phyloP scores from a whole-genome alignment of 1,140 invertebrate species.

The Calosoma granatense region DNA sequence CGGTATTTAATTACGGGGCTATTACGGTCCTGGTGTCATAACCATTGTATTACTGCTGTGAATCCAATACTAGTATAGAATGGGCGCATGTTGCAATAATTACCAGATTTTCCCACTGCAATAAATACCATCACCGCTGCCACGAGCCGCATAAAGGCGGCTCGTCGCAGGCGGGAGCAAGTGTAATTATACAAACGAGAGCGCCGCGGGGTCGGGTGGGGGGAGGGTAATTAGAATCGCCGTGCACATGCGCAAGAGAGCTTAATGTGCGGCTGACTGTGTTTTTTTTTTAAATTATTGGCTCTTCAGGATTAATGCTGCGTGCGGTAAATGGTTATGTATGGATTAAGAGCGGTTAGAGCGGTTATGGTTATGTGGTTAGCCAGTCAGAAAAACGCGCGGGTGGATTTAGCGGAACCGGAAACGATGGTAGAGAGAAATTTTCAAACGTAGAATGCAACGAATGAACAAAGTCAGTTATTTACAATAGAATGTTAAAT shows the following conservation, averaged over 20 bases:
- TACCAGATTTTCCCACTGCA: background rate
- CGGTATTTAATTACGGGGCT: no score
- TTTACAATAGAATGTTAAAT: background rate
- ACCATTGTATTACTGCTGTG: background rate
- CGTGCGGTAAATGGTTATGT: background rate
- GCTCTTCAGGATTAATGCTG: background rate
- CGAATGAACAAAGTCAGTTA: background rate
- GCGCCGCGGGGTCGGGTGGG: background rate
- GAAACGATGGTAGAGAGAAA: background rate
- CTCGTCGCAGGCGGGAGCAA: background rate
- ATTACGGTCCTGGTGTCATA: background rate
- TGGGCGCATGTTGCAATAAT: slow-evolving; percentile 1
- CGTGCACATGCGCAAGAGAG: background rate
- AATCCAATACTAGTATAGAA: background rate
- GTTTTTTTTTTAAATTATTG: background rate
- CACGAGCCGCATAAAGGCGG: background rate
- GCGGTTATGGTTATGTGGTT: slow-evolving; percentile 1
- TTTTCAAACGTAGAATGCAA: background rate
- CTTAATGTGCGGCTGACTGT: background rate
- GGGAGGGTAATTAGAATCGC: background rate
- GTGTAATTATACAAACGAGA: background rate
- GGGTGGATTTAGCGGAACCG: background rate
- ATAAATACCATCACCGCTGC: background rate
- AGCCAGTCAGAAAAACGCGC: no score
- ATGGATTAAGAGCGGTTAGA: slow-evolving; percentile 3